Base-by-base conservation (phyloP, 2,888 invertebrate genomes). In the Eumacrocentrus americanus region DNA sequence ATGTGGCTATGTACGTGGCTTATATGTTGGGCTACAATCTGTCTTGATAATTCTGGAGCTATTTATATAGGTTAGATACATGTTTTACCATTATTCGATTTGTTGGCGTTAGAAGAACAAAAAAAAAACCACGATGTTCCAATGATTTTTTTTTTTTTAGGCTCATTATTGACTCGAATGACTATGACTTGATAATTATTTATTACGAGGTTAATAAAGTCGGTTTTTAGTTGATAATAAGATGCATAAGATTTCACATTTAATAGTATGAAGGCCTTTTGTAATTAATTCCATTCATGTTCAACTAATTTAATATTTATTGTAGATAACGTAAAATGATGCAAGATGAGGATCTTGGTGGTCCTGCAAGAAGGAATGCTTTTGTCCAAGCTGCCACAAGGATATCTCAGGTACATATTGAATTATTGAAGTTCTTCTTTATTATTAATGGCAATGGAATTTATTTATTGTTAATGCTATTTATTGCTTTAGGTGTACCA, bases 301-400 rank as follows among this genome's bases (percentile, higher is more conserved):
- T n/a, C n/a, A n/a, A n/a, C n/a, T n/a, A n/a, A n/a, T n/a, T 23
- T 6, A 23, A 23, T 22, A 46, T 29, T 29, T 29, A n/a, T 46
- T 23, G 6, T 18, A 54, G 54, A n/a, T 54, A 42, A 12, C 9
- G 29, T 71, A 82, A 73, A 79, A 86, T 86, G 86, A 88, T 86
- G 86, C 89, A 89, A 84, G 88, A 88, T 82, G 89, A 88, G 79
- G 89, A 89, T 84, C 83, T 88, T 79, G 81, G 84, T 67, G 81
- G 84, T 75, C 84, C 88, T 76, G 81, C 81, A 70, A 86, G 85
- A 79, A 86, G 84, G 82, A 86, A 87, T 78, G 83, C 87, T 70
- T 78, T 89, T 72, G 86, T 87, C 67, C 89, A 89, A 83, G 84
- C 86, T 66, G 86, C 87, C 85, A 86, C 84, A 54, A 85, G 88